phyloP scores from a whole-genome alignment of 2,888 invertebrate genomes.

The Diarsia mendica region DNA sequence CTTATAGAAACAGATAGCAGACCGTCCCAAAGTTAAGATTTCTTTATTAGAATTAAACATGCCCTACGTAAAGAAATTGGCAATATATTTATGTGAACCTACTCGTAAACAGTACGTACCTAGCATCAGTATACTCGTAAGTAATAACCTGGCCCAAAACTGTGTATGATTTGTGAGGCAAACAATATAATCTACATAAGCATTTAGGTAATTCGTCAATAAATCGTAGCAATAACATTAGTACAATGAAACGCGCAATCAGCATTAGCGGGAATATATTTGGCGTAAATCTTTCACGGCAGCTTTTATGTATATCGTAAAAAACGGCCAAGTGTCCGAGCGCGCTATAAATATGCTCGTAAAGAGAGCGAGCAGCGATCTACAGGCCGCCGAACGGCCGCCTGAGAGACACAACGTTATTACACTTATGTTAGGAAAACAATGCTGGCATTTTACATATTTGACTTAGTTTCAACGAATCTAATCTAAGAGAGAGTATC shows the following conservation, averaged over 20 bases:
- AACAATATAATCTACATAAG: conserved; percentile 67
- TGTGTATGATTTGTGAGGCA: conserved; percentile 36
- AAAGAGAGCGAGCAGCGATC: conserved; percentile 70
- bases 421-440: conserved; percentile 20
- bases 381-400: conserved; percentile 21
- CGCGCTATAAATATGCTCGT: conserved; percentile 87
- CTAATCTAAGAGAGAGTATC: neutral
- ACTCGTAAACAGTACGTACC: neutral
- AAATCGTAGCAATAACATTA: conserved; percentile 78
- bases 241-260: conserved; percentile 82
- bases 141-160: neutral
- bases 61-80: neutral
- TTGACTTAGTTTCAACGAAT: neutral
- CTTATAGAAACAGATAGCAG: neutral
- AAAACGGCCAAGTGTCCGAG: conserved; percentile 87
- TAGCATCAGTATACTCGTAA: neutral
- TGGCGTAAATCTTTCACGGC: conserved; percentile 89
- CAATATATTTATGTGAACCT: neutral
- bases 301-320: conserved; percentile 90
- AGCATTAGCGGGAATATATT: conserved; percentile 89
- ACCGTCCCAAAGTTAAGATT: neutral
- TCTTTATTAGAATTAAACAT: neutral
- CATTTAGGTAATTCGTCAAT: conserved; percentile 60
- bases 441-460: conserved; percentile 7
- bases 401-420: neutral